Conservation (phyloP, 1,140 invertebrate species). For the Drosophila cardini region DNA sequence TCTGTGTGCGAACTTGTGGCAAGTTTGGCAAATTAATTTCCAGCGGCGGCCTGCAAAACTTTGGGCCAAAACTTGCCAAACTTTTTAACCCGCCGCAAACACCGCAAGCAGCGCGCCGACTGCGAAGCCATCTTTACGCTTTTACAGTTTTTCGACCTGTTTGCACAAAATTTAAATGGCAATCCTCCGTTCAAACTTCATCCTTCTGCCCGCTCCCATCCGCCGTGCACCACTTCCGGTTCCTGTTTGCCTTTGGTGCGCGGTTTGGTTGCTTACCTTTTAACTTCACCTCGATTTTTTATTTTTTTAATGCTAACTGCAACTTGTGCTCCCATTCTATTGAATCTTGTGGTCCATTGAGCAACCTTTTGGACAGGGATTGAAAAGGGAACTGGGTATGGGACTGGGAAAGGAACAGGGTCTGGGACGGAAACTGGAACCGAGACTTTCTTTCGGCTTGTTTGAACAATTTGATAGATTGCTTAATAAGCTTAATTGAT, state of each 20-base stretch:
- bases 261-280: constrained; percentile 76
- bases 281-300: constrained; percentile 51
- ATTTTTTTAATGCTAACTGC: constrained; percentile 13
- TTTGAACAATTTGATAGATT: constrained; percentile 81
- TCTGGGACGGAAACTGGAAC: neutral
- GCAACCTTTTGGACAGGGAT: constrained; percentile 38
- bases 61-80: constrained; percentile 74
- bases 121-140: constrained; percentile 75
- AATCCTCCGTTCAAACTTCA: constrained; percentile 17
- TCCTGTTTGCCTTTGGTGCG: constrained; percentile 68
- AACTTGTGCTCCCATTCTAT: constrained; percentile 41
- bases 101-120: constrained; percentile 64
- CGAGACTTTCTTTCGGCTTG: constrained; percentile 32
- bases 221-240: constrained; percentile 55
- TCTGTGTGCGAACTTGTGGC: constrained; percentile 64
- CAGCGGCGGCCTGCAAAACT: constrained; percentile 73
- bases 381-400: neutral
- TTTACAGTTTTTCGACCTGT: constrained; percentile 82
- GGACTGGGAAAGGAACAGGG: neutral
- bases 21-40: constrained; percentile 83
- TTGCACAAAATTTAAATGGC: constrained; percentile 81
- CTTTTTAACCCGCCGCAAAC: constrained; percentile 79
- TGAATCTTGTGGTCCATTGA: constrained; percentile 60
- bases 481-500: constrained; percentile 84
- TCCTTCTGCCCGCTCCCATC: neutral